Evolutionary conservation across 2,797 vertebrate genomes (phyloP).

Genomic region (Cheirogaleus major): DNA sequence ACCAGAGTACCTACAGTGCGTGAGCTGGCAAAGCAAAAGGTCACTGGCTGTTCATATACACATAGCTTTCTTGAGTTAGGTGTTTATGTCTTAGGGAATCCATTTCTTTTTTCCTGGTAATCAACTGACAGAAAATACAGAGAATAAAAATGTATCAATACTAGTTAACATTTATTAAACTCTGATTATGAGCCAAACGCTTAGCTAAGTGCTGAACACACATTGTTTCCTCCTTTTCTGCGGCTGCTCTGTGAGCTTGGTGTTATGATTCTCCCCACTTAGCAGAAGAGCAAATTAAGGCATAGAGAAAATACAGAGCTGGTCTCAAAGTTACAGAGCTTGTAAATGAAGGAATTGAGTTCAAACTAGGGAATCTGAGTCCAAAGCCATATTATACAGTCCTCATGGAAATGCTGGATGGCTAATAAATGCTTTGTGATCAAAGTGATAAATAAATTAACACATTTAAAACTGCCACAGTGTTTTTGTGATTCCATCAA

Average conservation of each 20-base stretch:
- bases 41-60: background rate
- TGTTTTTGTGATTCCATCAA: background rate
- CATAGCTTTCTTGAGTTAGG: background rate
- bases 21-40: background rate
- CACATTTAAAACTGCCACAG: constrained; percentile 4
- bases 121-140: background rate
- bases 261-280: background rate
- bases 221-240: background rate
- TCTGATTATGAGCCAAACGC: background rate
- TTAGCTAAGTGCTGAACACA: background rate
- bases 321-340: background rate
- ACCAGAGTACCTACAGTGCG: background rate
- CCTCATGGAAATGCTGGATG: background rate
- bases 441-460: constrained; percentile 40
- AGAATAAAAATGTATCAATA: background rate
- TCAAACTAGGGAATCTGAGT: background rate
- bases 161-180: constrained; percentile 12
- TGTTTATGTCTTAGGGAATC: background rate
- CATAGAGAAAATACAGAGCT: background rate
- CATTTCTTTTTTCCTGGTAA: background rate
- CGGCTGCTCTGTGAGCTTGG: background rate
- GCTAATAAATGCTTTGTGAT: constrained; percentile 43
- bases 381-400: background rate
- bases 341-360: background rate
- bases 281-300: constrained; percentile 36